Conservation (phyloP, 1,140 invertebrate genomes). For the Drosophila varians region DNA sequence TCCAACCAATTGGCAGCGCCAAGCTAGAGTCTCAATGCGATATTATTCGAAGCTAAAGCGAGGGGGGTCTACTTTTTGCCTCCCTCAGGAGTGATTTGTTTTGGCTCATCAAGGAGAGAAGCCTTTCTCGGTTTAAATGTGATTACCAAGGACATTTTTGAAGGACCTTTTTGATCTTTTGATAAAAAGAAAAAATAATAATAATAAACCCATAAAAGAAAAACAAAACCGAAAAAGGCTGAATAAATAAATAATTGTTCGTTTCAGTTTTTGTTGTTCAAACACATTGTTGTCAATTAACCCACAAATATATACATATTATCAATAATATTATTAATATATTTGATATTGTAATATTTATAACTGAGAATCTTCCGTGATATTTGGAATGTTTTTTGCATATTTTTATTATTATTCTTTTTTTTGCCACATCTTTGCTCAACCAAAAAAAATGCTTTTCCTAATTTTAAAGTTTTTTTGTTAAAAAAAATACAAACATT, state of each 20-base stretch:
- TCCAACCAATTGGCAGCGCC: not conserved
- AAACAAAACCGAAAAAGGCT: slow-evolving; percentile 1
- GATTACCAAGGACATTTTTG: not conserved
- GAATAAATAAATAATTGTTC: not conserved
- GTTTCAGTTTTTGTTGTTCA: slow-evolving; percentile 1
- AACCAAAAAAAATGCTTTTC: not conserved
- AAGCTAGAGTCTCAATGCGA: not conserved
- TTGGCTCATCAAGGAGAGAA: slow-evolving; percentile 13
- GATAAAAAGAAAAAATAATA: no score
- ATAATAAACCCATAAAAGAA: no score
- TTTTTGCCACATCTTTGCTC: slow-evolving; percentile 4
- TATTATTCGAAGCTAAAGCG: not conserved
- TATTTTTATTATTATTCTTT: no score
- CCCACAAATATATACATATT: no score
- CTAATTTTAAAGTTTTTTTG: no score
- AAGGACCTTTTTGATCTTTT: not conserved
- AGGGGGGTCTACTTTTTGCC: not conserved
- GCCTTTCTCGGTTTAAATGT: slow-evolving; percentile 7
- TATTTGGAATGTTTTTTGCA: slow-evolving; percentile 15
- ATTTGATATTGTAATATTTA: not conserved
- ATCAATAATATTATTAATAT: no score
- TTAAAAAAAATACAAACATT: no score
- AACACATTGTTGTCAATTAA: slow-evolving; percentile 19
- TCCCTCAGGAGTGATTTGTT: slow-evolving; percentile 40
- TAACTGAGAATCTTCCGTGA: slow-evolving; percentile 12